Conservation (phyloP, 2,113 vertebrate genomes). For the Ceyx cyanopectus region DNA sequence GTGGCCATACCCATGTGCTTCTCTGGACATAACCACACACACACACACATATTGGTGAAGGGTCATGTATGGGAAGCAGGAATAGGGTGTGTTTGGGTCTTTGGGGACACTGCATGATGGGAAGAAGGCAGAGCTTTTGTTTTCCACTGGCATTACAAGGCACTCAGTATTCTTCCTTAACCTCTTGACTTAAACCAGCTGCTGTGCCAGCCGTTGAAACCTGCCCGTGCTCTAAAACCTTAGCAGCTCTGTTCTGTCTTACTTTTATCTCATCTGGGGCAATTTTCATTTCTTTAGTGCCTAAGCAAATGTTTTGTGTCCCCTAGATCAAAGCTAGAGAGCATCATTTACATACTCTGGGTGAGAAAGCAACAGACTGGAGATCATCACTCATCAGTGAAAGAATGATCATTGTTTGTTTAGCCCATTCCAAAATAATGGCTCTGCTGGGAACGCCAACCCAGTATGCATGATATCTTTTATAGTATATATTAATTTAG, state of each 20-base stretch:
- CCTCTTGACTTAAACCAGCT: background rate
- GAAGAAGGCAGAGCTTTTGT: background rate
- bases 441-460: slow-evolving; percentile 29
- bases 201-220: rapidly evolving
- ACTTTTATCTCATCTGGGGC: background rate
- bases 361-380: slow-evolving; percentile 42
- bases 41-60: rapidly evolving
- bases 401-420: slow-evolving; percentile 35
- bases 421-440: slow-evolving; percentile 49
- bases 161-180: background rate
- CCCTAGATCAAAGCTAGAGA: background rate
- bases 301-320: background rate
- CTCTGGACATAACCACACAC: rapidly evolving
- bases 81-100: background rate
- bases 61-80: rapidly evolving
- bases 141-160: background rate
- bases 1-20: background rate
- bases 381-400: slow-evolving; percentile 44
- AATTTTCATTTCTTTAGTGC: background rate
- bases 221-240: background rate
- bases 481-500: slow-evolving; percentile 45
- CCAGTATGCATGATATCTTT: slow-evolving; percentile 47
- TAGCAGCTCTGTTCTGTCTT: background rate
- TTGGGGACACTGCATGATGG: rapidly evolving
- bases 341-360: background rate